Evolutionary conservation across 2,113 vertebrate species (phyloP), one percentile per base, ranked within the genome.

Genomic region (Proterorhinus semilunaris): DNA sequence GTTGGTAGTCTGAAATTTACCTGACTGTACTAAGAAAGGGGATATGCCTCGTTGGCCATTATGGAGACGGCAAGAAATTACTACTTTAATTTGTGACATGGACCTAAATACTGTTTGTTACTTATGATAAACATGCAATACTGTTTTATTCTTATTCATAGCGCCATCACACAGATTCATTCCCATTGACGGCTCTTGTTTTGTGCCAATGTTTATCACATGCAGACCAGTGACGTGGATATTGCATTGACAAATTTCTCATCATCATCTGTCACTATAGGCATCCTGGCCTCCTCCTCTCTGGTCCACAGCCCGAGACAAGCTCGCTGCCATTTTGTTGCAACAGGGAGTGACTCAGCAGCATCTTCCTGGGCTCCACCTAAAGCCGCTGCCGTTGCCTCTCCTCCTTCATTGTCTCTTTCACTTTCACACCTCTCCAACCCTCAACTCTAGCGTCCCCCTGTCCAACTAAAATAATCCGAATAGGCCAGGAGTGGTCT

Each of bases 241-340:
- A 47, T 47, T 47, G 46, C 46, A 17, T n/a, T 53, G 8, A 53
- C 17, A 2, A 16, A 53, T 17, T 16, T 9, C 4, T 6, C 15
- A 15, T 53, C 6, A 7, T 6, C n/a, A 53, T 17, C 8, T 53
- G n/a, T 53, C 52, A 17, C 52, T 78, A 47, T 76, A 55, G 74
- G 75, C 72, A 78, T 66, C 11, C 52, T 55, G 63, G 58, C 65
- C 66, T 75, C 67, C 65, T 7, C 9, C 71, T 66, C 75, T 71
- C 59, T 72, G 58, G 53, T 69, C 62, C 61, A 67, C 81, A 53
- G 67, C 80, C 82, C 71, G 69, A 85, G 72, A 83, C 57, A 45
- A 54, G 78, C 71, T 85, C 83, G 83, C 84, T 87, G 83, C 85
- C 78, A 83, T 87, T 86, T 87, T 87, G 73, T 77, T 69, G 67